These are phyloP conservation scores for Montipora capricornis DNA, from an alignment of 64 coral and sea anemone genomes.

Conservation along the genomic window DNA sequence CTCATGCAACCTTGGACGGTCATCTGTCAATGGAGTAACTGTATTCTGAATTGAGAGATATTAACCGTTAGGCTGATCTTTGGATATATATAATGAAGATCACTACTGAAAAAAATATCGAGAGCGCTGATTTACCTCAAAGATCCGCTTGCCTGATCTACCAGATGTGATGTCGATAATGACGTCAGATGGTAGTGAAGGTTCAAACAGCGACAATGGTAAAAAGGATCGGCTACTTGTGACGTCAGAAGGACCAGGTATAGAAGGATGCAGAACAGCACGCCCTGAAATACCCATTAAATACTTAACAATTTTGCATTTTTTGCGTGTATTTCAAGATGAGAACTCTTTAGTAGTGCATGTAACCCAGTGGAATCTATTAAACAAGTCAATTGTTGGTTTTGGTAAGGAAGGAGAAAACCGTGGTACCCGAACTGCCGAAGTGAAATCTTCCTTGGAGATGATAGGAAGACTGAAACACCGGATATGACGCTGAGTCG, in stretches of 20 bases:
- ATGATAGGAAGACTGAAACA: too few species aligned
- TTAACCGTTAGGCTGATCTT: too few species aligned
- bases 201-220: slow-evolving; percentile 7
- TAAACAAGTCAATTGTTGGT: too few species aligned
- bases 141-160: background rate
- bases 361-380: too few species aligned
- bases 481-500: too few species aligned
- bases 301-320: background rate
- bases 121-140: background rate
- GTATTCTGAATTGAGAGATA: background rate
- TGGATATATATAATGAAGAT: too few species aligned
- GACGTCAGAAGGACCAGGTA: slow-evolving; percentile 12
- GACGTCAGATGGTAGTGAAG: background rate
- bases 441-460: too few species aligned
- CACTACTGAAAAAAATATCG: background rate
- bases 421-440: too few species aligned
- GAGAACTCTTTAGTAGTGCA: too few species aligned
- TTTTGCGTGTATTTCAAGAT: background rate
- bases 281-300: slow-evolving; percentile 24
- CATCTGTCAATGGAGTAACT: too few species aligned
- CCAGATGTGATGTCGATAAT: slow-evolving; percentile 2
- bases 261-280: slow-evolving; percentile 25
- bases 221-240: slow-evolving; percentile 46
- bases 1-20: too few species aligned
- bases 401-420: too few species aligned